phyloP scores from a whole-genome alignment of 2,888 invertebrate species.

The Marronus borbonicus region DNA sequence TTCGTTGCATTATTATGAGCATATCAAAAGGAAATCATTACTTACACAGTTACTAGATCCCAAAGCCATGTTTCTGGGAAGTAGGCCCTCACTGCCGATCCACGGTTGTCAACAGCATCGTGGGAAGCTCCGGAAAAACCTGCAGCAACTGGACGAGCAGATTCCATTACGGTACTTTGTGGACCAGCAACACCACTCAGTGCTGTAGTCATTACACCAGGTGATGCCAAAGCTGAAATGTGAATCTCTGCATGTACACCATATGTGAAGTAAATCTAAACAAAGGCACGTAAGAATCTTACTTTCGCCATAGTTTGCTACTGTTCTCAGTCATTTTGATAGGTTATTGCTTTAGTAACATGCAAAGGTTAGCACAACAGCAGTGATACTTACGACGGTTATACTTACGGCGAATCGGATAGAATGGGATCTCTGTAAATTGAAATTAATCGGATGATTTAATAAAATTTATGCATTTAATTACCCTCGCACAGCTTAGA shows the following conservation, averaged over 20 bases:
- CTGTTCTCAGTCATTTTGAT: no score
- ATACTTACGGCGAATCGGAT: slow-evolving; percentile 16
- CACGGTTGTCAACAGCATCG: slow-evolving; percentile 54
- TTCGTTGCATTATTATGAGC: not conserved
- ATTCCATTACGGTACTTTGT: no score
- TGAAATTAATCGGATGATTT: not conserved
- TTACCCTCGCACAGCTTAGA: slow-evolving; percentile 27
- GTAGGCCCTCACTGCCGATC: slow-evolving; percentile 67
- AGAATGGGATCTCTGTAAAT: not conserved
- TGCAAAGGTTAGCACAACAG: no score
- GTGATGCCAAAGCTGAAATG: no score
- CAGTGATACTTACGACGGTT: not conserved
- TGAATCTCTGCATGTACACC: no score
- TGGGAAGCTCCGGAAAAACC: slow-evolving; percentile 58
- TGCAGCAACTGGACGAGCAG: not conserved
- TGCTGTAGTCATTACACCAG: not conserved
- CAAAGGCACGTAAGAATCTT: no score
- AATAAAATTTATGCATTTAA: not conserved
- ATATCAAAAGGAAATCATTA: slow-evolving; percentile 12
- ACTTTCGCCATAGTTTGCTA: no score
- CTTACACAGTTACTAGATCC: slow-evolving; percentile 73
- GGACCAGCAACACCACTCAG: not conserved
- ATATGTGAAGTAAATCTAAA: no score
- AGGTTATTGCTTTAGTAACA: no score
- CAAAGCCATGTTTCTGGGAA: slow-evolving; percentile 81